Conservation (phyloP, 1,140 invertebrate species). For the Lordiphosa collinella region DNA sequence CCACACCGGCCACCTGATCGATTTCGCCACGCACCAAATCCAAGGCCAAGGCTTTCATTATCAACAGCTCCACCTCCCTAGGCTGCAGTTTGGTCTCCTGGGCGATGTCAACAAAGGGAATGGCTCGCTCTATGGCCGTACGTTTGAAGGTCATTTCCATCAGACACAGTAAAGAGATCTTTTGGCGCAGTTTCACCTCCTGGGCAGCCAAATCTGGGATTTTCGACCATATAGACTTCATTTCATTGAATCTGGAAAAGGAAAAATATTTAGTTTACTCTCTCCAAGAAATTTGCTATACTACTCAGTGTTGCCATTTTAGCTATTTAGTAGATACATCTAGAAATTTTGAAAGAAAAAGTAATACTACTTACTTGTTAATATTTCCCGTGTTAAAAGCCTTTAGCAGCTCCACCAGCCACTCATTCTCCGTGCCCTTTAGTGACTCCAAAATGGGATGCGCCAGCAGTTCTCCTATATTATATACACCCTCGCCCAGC, state of each 20-base stretch:
- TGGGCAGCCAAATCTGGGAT: conserved; percentile 93
- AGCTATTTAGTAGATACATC: no score
- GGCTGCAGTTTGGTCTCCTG: conserved; percentile 89
- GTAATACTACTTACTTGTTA: conserved; percentile 79
- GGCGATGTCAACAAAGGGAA: conserved; percentile 96
- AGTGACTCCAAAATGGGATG: conserved; percentile 96
- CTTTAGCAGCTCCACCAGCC: conserved; percentile 93
- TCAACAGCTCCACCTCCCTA: conserved; percentile 94
- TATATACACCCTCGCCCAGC: conserved; percentile 97
- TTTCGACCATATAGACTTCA: conserved; percentile 89
- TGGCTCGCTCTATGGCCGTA: conserved; percentile 86
- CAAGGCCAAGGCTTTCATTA: conserved; percentile 99
- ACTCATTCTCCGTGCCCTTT: conserved; percentile 89
- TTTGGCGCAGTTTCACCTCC: conserved; percentile 91
- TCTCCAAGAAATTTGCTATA: not conserved
- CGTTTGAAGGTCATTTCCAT: conserved; percentile 96
- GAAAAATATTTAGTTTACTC: not conserved
- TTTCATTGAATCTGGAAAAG: conserved; percentile 86
- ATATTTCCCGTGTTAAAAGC: conserved; percentile 97
- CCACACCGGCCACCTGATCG: conserved; percentile 91
- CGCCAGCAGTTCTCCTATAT: conserved; percentile 96
- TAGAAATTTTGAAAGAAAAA: no score
- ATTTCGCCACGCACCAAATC: conserved; percentile 96
- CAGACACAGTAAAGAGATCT: conserved; percentile 96
- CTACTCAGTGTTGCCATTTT: no score